phyloP scores from a whole-genome alignment of 1,140 invertebrate genomes.

The Lasioglossum baleicum region DNA sequence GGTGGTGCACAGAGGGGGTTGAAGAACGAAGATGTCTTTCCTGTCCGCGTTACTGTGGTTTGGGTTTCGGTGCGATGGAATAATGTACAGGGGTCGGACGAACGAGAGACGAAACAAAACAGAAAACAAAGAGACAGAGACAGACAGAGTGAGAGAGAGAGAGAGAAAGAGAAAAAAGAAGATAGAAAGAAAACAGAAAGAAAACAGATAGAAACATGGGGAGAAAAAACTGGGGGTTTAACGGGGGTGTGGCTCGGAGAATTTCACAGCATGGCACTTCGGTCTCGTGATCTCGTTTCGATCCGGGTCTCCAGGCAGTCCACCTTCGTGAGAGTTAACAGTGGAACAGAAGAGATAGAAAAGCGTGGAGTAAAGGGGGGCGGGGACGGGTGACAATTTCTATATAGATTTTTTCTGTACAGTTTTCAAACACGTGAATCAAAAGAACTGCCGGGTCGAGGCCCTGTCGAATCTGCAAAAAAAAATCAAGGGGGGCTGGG shows the following conservation, averaged over 20 bases:
- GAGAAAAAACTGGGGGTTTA: not conserved
- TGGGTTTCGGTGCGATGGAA: not conserved
- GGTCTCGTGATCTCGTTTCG: constrained; percentile 51
- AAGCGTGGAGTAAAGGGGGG: constrained; percentile 37
- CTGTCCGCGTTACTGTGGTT: not conserved
- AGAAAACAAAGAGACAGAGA: too few relatives aligned
- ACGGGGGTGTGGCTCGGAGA: constrained; percentile 51
- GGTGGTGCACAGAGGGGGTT: too few relatives aligned
- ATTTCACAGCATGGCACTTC: constrained; percentile 75
- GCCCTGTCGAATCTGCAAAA: not conserved
- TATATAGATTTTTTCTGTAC: not conserved
- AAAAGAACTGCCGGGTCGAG: not conserved
- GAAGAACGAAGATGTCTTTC: not conserved
- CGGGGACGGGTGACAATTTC: not conserved
- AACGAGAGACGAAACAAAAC: constrained; percentile 9
- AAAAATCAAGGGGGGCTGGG: not conserved
- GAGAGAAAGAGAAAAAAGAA: too few relatives aligned
- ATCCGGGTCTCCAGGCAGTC: constrained; percentile 62
- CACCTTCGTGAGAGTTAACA: constrained; percentile 79
- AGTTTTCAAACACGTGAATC: not conserved
- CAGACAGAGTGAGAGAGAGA: too few relatives aligned
- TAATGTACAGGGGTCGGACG: constrained; percentile 22
- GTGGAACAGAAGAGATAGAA: constrained; percentile 58
- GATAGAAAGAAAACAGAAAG: too few relatives aligned
- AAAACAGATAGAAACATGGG: constrained; percentile 2